phyloP scores from a whole-genome alignment of 1,140 invertebrate species.

The Drosophila mayri region DNA sequence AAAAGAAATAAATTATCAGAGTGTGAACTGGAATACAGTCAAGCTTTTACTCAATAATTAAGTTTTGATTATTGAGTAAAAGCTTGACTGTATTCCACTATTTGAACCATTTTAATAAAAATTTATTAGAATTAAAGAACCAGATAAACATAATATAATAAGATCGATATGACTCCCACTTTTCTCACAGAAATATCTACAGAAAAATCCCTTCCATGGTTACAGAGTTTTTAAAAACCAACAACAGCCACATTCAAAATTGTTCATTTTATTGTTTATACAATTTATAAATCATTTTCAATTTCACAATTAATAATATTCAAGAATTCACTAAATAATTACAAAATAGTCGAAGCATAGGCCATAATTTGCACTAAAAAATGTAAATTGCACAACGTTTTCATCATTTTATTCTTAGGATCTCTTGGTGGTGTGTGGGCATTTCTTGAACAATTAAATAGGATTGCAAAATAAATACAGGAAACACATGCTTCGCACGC shows the following conservation, averaged over 20 bases:
- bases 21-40: too few species aligned
- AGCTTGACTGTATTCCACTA: too few species aligned
- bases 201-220: neutral
- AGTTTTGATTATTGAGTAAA: too few species aligned
- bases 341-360: slow-evolving; percentile 58
- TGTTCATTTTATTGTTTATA: slow-evolving; percentile 64
- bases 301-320: slow-evolving; percentile 68
- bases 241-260: slow-evolving; percentile 32
- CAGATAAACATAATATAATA: too few species aligned
- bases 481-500: slow-evolving; percentile 35
- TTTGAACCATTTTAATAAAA: too few species aligned
- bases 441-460: slow-evolving; percentile 55
- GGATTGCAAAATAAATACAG: slow-evolving; percentile 68
- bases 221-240: neutral
- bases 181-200: neutral
- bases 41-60: too few species aligned
- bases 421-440: slow-evolving; percentile 19
- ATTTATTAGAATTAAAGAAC: too few species aligned
- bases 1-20: too few species aligned
- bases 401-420: slow-evolving; percentile 27
- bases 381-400: slow-evolving; percentile 66
- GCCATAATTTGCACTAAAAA: slow-evolving; percentile 61
- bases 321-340: slow-evolving; percentile 76
- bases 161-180: neutral
- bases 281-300: slow-evolving; percentile 59